Percentiles rank a stretch among this genome's conserved stretches.
phyloP scores from a whole-genome alignment of 1,140 invertebrate genomes.

The Trinorchestia longiramus region DNA sequence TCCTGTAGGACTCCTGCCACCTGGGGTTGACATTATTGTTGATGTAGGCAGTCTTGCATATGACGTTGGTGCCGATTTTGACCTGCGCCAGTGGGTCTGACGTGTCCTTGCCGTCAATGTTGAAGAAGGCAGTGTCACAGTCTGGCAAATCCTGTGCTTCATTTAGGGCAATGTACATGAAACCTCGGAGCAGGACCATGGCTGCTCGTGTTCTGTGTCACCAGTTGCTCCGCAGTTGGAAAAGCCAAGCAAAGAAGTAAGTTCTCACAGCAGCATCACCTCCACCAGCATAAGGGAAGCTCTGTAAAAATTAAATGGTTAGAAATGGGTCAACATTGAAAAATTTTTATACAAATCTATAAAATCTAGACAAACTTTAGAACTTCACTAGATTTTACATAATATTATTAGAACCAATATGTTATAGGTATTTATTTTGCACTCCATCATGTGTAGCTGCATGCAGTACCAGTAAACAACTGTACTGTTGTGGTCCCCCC shows the following conservation, averaged over 20 bases:
- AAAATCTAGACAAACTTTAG: too few relatives aligned
- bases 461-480: too few relatives aligned
- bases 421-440: too few relatives aligned
- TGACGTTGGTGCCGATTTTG: constrained; percentile 61
- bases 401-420: too few relatives aligned
- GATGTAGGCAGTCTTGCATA: constrained; percentile 67
- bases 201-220: background rate
- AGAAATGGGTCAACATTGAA: background rate
- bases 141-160: constrained; percentile 66
- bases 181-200: constrained; percentile 66
- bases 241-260: background rate
- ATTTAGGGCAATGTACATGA: constrained; percentile 65
- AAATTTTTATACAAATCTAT: too few relatives aligned
- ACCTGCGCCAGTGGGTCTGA: constrained; percentile 67
- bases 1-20: constrained; percentile 66
- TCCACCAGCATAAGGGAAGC: background rate
- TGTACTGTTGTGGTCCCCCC: too few relatives aligned
- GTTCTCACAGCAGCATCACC: background rate
- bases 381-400: too few relatives aligned
- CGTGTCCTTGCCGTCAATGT: constrained; percentile 66
- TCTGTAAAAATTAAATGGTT: background rate
- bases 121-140: constrained; percentile 67
- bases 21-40: constrained; percentile 66
- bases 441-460: too few relatives aligned
- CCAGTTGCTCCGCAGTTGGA: background rate